A percentile compares a stretch with the other conserved stretches of the same genome.
Conservation (phyloP, 2,113 vertebrate species). For the Tricholaema leucomelas region DNA sequence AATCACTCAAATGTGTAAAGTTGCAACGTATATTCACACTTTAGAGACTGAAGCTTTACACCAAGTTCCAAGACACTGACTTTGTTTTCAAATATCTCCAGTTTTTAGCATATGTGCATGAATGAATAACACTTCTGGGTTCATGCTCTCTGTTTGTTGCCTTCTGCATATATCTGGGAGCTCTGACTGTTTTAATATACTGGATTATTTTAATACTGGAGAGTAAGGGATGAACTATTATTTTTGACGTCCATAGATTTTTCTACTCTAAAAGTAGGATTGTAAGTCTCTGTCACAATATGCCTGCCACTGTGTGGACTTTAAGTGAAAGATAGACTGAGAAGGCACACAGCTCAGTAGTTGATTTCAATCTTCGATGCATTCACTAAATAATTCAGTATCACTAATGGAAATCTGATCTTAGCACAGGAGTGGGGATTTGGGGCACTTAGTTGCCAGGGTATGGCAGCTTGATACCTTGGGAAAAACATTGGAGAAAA, state of each 20-base stretch:
- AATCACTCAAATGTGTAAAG: slow-evolving; percentile 37
- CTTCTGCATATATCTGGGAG: neutral
- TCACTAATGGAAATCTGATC: slow-evolving; percentile 76
- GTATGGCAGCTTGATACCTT: slow-evolving; percentile 48
- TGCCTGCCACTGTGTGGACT: neutral
- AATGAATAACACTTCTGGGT: neutral
- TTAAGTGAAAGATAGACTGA: slow-evolving; percentile 21
- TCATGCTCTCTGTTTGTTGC: neutral
- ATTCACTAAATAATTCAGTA: slow-evolving; percentile 80
- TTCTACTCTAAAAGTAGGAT: neutral
- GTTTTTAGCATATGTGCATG: neutral
- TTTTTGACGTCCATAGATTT: neutral
- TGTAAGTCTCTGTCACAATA: neutral
- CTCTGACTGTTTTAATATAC: neutral
- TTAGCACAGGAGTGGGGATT: neutral
- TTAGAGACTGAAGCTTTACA: slow-evolving; percentile 16
- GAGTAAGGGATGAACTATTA: neutral
- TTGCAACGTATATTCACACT: slow-evolving; percentile 1
- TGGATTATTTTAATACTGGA: neutral
- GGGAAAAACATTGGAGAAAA: slow-evolving; percentile 48
- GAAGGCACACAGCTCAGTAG: neutral
- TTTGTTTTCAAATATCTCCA: slow-evolving; percentile 1
- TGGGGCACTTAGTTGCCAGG: slow-evolving; percentile 20
- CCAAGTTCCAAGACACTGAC: neutral
- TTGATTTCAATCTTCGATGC: slow-evolving; percentile 42